These are phyloP conservation scores for Lobophora halterata DNA, from an alignment of 2,888 invertebrate genomes.

Conservation along the genomic window DNA sequence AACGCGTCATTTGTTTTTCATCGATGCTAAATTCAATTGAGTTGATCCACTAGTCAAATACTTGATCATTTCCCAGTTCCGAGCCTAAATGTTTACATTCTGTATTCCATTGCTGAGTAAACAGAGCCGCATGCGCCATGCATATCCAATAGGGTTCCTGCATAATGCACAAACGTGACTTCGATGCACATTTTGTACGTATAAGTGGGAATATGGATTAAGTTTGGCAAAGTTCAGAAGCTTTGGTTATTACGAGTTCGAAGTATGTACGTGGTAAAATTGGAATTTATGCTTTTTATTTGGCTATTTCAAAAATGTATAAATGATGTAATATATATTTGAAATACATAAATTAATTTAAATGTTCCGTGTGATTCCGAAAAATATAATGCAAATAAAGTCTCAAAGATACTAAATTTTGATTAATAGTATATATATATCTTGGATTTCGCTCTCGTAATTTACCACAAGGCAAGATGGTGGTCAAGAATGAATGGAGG, in stretches of 20 bases:
- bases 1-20: background rate
- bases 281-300: too few relatives aligned
- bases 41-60: constrained; percentile 2
- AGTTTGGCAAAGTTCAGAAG: constrained; percentile 34
- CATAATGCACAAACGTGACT: constrained; percentile 33
- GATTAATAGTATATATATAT: too few relatives aligned
- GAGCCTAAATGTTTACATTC: constrained; percentile 30
- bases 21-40: background rate
- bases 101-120: constrained; percentile 32
- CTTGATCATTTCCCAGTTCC: background rate
- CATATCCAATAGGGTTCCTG: constrained; percentile 23
- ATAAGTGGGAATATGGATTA: constrained; percentile 20
- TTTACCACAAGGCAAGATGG: too few relatives aligned
- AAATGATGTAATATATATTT: too few relatives aligned
- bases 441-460: too few relatives aligned
- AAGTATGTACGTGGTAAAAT: constrained; percentile 32
- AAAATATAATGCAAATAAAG: too few relatives aligned
- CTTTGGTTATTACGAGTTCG: constrained; percentile 13
- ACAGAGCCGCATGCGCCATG: constrained; percentile 25
- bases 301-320: too few relatives aligned
- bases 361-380: too few relatives aligned
- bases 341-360: too few relatives aligned
- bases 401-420: too few relatives aligned
- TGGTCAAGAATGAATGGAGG: too few relatives aligned
- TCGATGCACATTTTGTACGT: constrained; percentile 27